Evolutionary conservation across 2,113 vertebrate genomes (phyloP), one percentile per base, ranked within the genome.

Genomic region (Mobula birostris): DNA sequence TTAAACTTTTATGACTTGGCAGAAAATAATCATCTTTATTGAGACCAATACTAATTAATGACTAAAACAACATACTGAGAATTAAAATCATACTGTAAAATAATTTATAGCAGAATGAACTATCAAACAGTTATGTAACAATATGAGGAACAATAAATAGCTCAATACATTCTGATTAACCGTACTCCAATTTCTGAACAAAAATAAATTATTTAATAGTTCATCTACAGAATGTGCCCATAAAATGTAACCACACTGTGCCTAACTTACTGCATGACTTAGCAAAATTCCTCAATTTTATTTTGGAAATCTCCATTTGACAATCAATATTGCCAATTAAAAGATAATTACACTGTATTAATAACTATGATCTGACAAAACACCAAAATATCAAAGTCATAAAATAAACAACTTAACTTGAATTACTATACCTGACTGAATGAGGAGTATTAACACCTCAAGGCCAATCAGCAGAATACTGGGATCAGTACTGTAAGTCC

Each of bases 341-440:
- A 61, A 29, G 24, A 0, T 9, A 87, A 61, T n/a, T 87, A 87
- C 0, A 5, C 14, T 87, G 24, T 21, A 14, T 29, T n/a, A 87
- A 87, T 36, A 58, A 56, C 80, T 48, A 17, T 24, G 40, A 56
- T 5, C 80, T 14, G 19, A 21, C 19, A 24, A 7, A 48, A 83
- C 80, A 83, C 24, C 48, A 48, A 48, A 48, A 48, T 4, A 83
- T 24, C 7, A 36, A 24, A 2, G 8, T 32, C n/a, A n/a, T 3
- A 32, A 91, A 66, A 68, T 68, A 68, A 68, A 90, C 2, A 92
- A 29, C 2, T 74, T 74, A 70, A 74, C 32, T 48, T 40, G 36
- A 29, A 56, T 29, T 93, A 74, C 82, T 27, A 24, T 97, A 99
- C 99, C 98, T 97, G 98, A 99, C 94, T 94, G 96, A 58, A 99